Conservation (phyloP, 92 coral and sea anemone species). For the Actinernus sp. region DNA sequence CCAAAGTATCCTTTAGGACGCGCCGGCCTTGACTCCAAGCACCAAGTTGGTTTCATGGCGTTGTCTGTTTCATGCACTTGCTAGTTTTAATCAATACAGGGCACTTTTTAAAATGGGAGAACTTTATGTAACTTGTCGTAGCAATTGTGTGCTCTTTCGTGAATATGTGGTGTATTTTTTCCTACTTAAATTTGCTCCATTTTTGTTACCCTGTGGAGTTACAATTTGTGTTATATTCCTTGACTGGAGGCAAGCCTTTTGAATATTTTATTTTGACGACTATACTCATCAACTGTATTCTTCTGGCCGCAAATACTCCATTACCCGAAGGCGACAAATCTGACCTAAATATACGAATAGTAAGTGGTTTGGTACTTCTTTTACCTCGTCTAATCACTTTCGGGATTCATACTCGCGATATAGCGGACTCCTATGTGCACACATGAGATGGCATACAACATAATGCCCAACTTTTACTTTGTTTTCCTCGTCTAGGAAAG, state of each 20-base stretch:
- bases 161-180: slow-evolving; percentile 1
- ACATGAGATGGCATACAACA: not conserved
- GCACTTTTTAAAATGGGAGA: too few relatives aligned
- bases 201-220: slow-evolving; percentile 35
- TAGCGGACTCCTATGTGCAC: slow-evolving; percentile 7
- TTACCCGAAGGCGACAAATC: slow-evolving; percentile 90
- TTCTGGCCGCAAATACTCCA: slow-evolving; percentile 96
- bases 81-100: slow-evolving; percentile 1
- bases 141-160: too few relatives aligned
- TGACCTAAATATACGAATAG: slow-evolving; percentile 75
- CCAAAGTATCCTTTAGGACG: slow-evolving; percentile 90
- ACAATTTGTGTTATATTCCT: slow-evolving; percentile 66
- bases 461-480: slow-evolving; percentile 5
- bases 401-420: too few relatives aligned
- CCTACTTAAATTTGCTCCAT: slow-evolving; percentile 1
- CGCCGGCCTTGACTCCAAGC: slow-evolving; percentile 6
- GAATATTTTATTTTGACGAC: slow-evolving; percentile 99
- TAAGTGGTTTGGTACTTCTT: too few relatives aligned
- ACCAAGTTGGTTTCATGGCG: slow-evolving; percentile 25
- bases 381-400: too few relatives aligned
- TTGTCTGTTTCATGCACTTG: slow-evolving; percentile 3
- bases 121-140: too few relatives aligned
- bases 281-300: slow-evolving; percentile 98
- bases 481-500: slow-evolving; percentile 73
- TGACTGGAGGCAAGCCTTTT: slow-evolving; percentile 94